These are phyloP conservation scores for Zaprionus camerounensis DNA, from an alignment of 1,140 invertebrate genomes.

Conservation along the genomic window DNA sequence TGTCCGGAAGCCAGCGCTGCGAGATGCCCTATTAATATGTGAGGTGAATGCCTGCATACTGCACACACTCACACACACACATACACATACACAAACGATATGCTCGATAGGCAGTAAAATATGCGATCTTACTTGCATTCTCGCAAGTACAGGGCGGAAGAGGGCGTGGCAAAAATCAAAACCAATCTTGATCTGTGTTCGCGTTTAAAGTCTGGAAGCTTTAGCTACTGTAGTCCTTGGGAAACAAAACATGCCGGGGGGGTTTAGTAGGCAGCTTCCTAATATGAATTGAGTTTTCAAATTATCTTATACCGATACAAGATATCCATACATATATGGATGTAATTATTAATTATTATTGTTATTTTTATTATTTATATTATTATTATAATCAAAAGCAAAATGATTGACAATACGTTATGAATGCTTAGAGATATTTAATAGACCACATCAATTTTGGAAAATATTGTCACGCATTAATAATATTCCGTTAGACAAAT, in stretches of 20 bases:
- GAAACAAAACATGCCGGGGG: neutral
- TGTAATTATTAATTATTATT: neutral
- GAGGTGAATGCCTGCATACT: slow-evolving; percentile 7
- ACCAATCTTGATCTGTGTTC: slow-evolving; percentile 1
- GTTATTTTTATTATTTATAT: neutral
- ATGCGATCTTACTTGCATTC: neutral
- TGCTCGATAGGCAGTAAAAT: neutral
- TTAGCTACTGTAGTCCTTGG: neutral
- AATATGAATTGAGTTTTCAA: neutral
- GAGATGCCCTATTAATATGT: slow-evolving; percentile 5
- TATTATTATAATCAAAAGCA: no score
- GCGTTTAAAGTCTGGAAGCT: neutral
- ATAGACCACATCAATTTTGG: neutral
- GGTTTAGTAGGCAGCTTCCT: neutral
- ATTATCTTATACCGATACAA: neutral
- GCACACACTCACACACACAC: neutral
- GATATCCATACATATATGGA: no score
- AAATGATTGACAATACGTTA: no score
- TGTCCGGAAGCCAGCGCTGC: slow-evolving; percentile 6
- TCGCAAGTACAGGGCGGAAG: neutral
- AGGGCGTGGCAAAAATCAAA: neutral
- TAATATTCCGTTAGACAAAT: slow-evolving; percentile 2
- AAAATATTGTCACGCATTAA: neutral
- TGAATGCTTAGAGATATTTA: neutral
- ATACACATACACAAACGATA: neutral